Base-by-base conservation (phyloP, 2,113 vertebrate species). In the Synodontis membranacea region DNA sequence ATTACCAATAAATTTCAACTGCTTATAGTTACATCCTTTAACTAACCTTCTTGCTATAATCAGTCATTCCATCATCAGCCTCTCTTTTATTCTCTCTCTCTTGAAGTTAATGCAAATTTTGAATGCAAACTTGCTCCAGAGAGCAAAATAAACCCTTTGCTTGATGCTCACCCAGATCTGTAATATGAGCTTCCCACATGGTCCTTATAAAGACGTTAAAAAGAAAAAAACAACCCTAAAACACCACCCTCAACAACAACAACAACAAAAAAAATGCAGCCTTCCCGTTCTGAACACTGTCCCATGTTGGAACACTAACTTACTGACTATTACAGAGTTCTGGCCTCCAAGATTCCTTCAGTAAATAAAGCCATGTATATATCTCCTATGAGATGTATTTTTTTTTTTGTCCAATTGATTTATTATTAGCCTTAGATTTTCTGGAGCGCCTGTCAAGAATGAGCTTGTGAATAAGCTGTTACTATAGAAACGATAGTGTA, bases 401-500 rank as follows among this genome's bases (percentile, higher is more conserved):
- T n/a, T n/a, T n/a, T 19, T 66, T 66, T 17, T 42, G 7, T 25
- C 42, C 21, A 42, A 23, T 72, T 21, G 19, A 25, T 72, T 72
- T 72, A 42, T 72, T 72, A 42, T 72, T 42, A 42, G 37, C 21
- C 9, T 42, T 25, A 42, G 68, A 72, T 72, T 72, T 42, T 72
- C 14, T 28, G 21, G 5, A 28, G 23, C 10, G 42, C n/a, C 48
- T 76, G 74, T 46, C 23, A 75, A 46, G 25, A 75, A 75, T 72
- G 9, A 42, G 39, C 21, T 39, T 28, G 42, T 50, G 15, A 78
- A 78, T 23, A 8, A 37, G 76, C 31, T 5, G 50, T 79, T 79
- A 79, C 76, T 79, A 79, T 54, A 79, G 76, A 34, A 54, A 79
- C 31, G 0, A 54, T 54, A 79, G 37, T 76, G 28, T 50, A 76